These are phyloP conservation scores for Apis cerana DNA, from an alignment of 1,140 invertebrate species.

Conservation along the genomic window DNA sequence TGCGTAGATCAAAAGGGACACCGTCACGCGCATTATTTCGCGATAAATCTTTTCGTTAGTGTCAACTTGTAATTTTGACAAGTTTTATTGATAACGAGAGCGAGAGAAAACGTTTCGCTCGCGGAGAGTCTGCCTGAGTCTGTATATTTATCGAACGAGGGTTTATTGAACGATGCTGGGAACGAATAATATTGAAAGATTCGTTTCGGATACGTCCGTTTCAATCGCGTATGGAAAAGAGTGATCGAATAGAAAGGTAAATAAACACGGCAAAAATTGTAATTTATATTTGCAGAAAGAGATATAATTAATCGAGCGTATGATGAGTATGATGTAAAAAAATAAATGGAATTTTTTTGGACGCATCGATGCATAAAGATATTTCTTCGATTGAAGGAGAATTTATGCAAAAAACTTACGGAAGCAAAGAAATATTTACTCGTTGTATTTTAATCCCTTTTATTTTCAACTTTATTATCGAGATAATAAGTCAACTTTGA, in stretches of 20 bases:
- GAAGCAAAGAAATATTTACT: too few species aligned
- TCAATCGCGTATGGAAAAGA: neutral
- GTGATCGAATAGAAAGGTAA: too few species aligned
- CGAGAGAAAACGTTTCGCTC: neutral
- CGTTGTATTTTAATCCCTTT: neutral
- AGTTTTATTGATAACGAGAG: neutral
- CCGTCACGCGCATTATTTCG: neutral
- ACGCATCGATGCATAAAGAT: too few species aligned
- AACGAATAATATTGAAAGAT: neutral
- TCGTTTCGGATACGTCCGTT: neutral
- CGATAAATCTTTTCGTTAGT: neutral
- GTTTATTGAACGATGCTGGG: neutral
- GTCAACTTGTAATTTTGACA: neutral
- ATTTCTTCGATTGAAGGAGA: too few species aligned
- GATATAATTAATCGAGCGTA: too few species aligned
- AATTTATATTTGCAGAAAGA: too few species aligned
- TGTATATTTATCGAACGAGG: neutral
- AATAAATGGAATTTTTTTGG: too few species aligned
- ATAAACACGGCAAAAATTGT: too few species aligned
- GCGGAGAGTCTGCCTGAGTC: neutral
- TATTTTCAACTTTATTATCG: neutral
- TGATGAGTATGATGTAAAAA: too few species aligned
- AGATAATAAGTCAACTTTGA: neutral
- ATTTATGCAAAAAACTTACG: too few species aligned
- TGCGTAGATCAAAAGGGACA: neutral